Conservation (phyloP, 2,888 invertebrate genomes). For the Loripinus fragilis region DNA sequence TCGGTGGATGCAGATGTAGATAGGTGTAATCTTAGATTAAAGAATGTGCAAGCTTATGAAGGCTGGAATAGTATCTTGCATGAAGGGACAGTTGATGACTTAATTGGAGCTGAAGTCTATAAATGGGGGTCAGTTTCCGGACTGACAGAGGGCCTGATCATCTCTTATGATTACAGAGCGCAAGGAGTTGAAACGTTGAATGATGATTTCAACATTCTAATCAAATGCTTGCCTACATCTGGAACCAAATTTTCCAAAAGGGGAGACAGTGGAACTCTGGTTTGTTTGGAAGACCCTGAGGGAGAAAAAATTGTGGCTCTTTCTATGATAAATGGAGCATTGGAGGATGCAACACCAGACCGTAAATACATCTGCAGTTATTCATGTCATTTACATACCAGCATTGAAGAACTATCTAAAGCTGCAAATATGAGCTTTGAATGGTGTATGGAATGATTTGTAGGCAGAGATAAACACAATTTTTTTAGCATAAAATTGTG, state of each 20-base stretch:
- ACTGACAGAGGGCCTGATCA: not conserved
- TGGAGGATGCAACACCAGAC: not conserved
- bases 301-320: not conserved
- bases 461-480: too few relatives aligned
- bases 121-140: not conserved
- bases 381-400: constrained; percentile 5
- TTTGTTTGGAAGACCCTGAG: not conserved
- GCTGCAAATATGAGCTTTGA: not conserved
- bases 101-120: not conserved
- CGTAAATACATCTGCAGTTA: not conserved
- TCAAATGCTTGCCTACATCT: not conserved
- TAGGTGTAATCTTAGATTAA: not conserved
- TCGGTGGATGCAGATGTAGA: not conserved
- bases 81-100: not conserved
- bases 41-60: not conserved
- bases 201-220: not conserved
- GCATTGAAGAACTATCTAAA: not conserved
- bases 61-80: not conserved
- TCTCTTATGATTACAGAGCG: not conserved
- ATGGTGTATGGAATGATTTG: too few relatives aligned
- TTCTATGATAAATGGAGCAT: not conserved
- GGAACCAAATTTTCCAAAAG: not conserved
- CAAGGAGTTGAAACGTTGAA: not conserved
- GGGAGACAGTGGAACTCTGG: constrained; percentile 8
- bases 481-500: too few relatives aligned